phyloP scores from a whole-genome alignment of 2,797 vertebrate genomes.

The Pristis pectinata region DNA sequence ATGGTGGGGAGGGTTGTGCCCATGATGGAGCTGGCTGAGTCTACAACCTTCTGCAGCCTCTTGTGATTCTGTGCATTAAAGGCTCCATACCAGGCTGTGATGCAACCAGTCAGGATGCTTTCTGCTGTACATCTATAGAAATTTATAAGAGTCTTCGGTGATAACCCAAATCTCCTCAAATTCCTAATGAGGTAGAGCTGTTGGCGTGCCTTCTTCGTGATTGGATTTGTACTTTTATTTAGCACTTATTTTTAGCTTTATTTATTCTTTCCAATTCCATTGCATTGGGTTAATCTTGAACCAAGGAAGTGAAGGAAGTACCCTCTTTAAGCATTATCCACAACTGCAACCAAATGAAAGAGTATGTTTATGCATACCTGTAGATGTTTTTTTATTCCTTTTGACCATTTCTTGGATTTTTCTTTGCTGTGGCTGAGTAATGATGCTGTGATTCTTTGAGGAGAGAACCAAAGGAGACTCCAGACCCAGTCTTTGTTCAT shows the following conservation, averaged over 20 bases:
- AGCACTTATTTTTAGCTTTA: background rate
- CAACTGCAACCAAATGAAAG: background rate
- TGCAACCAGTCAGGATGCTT: too few relatives aligned
- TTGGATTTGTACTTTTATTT: too few relatives aligned
- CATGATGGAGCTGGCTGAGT: too few relatives aligned
- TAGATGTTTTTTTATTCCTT: background rate
- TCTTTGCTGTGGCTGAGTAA: background rate
- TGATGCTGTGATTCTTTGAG: background rate
- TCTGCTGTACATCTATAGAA: too few relatives aligned
- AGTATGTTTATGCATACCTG: background rate
- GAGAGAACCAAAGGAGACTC: background rate
- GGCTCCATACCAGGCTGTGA: too few relatives aligned
- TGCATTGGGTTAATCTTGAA: background rate
- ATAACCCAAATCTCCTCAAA: too few relatives aligned
- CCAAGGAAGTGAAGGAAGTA: background rate
- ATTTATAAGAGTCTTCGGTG: too few relatives aligned
- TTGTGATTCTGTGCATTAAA: too few relatives aligned
- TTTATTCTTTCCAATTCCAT: background rate
- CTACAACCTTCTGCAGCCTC: too few relatives aligned
- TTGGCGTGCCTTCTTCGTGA: too few relatives aligned
- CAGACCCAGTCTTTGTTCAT: background rate
- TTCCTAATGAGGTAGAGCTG: too few relatives aligned
- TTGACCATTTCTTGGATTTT: background rate
- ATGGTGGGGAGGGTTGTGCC: too few relatives aligned
- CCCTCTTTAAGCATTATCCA: background rate